Evolutionary conservation across 2,797 vertebrate species (phyloP).

Genomic region (Microhierax caerulescens): DNA sequence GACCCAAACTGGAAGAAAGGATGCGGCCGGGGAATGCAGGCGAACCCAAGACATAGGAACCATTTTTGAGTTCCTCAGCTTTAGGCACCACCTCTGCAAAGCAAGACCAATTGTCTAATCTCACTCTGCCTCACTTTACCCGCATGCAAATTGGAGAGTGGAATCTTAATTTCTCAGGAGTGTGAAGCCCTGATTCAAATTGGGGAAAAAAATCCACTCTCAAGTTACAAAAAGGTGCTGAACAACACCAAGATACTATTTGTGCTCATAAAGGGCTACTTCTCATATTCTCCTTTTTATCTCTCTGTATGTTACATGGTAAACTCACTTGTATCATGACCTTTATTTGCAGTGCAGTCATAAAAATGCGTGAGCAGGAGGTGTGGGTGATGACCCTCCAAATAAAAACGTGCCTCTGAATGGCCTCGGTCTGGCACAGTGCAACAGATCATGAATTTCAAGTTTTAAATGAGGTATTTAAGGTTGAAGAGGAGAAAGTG

Average conservation of each 20-base stretch:
- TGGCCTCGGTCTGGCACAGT: background rate
- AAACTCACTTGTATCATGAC: background rate
- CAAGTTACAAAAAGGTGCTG: background rate
- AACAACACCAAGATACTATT: background rate
- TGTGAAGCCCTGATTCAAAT: background rate
- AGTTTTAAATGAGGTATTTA: background rate
- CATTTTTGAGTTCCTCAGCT: background rate
- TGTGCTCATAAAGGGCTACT: background rate
- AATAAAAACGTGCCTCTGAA: background rate
- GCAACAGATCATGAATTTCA: background rate
- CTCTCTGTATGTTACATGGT: background rate
- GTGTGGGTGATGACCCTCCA: background rate
- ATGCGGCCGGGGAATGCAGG: rapidly evolving
- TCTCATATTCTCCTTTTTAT: background rate
- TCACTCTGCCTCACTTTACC: background rate
- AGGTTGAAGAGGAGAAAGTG: background rate
- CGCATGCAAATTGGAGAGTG: background rate
- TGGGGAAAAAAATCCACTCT: rapidly evolving
- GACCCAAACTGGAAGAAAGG: background rate
- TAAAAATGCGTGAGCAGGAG: rapidly evolving
- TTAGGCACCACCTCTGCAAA: background rate
- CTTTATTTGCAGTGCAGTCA: background rate
- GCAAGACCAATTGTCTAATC: background rate
- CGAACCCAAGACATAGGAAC: rapidly evolving
- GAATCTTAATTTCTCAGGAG: background rate